Conservation (phyloP, 2,113 vertebrate species). For the Toxotes chatareus region DNA sequence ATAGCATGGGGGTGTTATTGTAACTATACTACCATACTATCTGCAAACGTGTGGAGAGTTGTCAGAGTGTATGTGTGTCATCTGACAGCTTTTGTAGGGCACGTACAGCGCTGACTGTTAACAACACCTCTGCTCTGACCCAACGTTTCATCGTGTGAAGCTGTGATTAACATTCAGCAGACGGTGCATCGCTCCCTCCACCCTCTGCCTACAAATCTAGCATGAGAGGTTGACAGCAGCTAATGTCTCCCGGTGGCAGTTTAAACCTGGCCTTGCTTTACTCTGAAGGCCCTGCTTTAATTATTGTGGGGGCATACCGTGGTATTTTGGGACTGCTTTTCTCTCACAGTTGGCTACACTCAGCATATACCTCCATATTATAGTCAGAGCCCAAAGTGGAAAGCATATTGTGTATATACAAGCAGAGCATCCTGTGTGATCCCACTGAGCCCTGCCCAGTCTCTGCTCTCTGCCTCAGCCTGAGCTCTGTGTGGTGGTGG, state of each 20-base stretch:
- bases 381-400: slow-evolving; percentile 22
- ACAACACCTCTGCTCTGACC: not conserved
- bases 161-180: not conserved
- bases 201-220: not conserved
- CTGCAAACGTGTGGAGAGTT: no score
- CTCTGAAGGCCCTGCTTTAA: slow-evolving; percentile 3
- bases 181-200: not conserved
- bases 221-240: not conserved
- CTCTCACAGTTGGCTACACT: slow-evolving; percentile 1
- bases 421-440: slow-evolving; percentile 16
- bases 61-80: no score
- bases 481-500: not conserved
- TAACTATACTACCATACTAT: no score
- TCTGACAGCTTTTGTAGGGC: no score
- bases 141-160: not conserved
- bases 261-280: not conserved
- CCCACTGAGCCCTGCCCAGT: slow-evolving; percentile 16
- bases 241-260: slow-evolving; percentile 15
- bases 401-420: slow-evolving; percentile 21
- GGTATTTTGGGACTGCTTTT: slow-evolving; percentile 23
- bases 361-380: slow-evolving; percentile 27
- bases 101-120: not conserved
- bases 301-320: not conserved
- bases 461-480: not conserved
- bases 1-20: no score